phyloP scores from a whole-genome alignment of 2,888 invertebrate species.

The Yponomeuta evonymella region DNA sequence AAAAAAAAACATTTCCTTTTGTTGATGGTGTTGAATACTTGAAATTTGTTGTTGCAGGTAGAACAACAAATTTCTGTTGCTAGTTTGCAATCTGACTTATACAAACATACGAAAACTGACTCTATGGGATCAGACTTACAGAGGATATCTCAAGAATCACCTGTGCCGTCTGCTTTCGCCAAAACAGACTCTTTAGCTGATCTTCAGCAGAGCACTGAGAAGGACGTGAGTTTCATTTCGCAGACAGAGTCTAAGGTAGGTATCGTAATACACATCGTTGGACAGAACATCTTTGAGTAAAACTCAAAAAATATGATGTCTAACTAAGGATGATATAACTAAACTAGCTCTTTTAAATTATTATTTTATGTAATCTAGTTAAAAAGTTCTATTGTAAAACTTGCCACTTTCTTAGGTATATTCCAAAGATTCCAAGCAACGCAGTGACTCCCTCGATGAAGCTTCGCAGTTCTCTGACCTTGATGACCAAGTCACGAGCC shows the following conservation, averaged over 20 bases:
- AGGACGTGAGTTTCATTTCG: slow-evolving; percentile 66
- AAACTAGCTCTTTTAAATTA: no score
- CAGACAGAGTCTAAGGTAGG: slow-evolving; percentile 70
- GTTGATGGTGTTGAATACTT: neutral
- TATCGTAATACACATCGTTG: neutral
- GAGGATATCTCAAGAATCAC: slow-evolving; percentile 60
- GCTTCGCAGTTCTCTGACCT: slow-evolving; percentile 70
- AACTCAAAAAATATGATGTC: no score
- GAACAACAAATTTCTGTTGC: slow-evolving; percentile 54
- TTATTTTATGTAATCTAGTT: no score
- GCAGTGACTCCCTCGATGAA: slow-evolving; percentile 70
- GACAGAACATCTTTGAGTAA: no score
- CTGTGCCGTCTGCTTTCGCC: slow-evolving; percentile 54
- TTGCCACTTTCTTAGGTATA: slow-evolving; percentile 41
- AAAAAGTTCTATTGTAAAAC: neutral
- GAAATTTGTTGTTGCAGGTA: slow-evolving; percentile 33
- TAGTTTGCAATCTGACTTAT: slow-evolving; percentile 59
- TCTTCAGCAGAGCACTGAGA: slow-evolving; percentile 66
- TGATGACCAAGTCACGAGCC: slow-evolving; percentile 65
- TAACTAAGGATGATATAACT: no score
- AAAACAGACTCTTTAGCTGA: slow-evolving; percentile 67
- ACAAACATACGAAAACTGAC: slow-evolving; percentile 64
- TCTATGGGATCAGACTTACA: slow-evolving; percentile 57
- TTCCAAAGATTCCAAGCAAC: slow-evolving; percentile 63
- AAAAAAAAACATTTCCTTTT: neutral